These are phyloP conservation scores for Nixonia krombeini DNA, from an alignment of 1,140 invertebrate species.

Conservation along the genomic window DNA sequence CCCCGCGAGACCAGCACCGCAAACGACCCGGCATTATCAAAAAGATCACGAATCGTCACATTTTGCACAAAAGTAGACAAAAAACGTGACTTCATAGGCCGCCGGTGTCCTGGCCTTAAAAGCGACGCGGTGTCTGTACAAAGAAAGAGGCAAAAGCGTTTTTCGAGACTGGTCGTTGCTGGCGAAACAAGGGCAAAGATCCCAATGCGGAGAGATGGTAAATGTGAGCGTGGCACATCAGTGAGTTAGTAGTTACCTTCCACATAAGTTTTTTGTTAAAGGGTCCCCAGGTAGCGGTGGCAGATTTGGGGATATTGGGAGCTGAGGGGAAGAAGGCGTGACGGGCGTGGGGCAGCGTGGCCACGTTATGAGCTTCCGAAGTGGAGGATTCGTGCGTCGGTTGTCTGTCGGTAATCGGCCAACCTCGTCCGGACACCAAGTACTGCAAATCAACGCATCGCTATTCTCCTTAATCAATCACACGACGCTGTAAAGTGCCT, in stretches of 20 bases:
- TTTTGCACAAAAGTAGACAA: no score
- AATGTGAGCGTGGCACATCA: constrained; percentile 33
- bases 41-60: no score
- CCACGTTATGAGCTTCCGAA: constrained; percentile 68
- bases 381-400: constrained; percentile 63
- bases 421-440: constrained; percentile 70
- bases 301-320: constrained; percentile 77
- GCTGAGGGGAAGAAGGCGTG: constrained; percentile 74
- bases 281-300: constrained; percentile 76
- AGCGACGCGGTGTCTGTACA: no score
- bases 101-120: no score
- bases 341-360: constrained; percentile 74
- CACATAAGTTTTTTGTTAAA: constrained; percentile 78
- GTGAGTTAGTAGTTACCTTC: constrained; percentile 76
- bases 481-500: neutral
- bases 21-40: no score
- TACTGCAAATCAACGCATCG: constrained; percentile 69
- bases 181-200: constrained; percentile 13
- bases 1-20: no score
- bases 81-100: no score
- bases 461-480: constrained; percentile 58
- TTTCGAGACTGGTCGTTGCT: neutral
- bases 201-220: constrained; percentile 14
- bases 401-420: constrained; percentile 68
- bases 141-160: neutral